Percentiles rank a stretch among this genome's conserved stretches.
Conservation (phyloP, 1,140 invertebrate genomes). For the Amphibalanus amphitrite region DNA sequence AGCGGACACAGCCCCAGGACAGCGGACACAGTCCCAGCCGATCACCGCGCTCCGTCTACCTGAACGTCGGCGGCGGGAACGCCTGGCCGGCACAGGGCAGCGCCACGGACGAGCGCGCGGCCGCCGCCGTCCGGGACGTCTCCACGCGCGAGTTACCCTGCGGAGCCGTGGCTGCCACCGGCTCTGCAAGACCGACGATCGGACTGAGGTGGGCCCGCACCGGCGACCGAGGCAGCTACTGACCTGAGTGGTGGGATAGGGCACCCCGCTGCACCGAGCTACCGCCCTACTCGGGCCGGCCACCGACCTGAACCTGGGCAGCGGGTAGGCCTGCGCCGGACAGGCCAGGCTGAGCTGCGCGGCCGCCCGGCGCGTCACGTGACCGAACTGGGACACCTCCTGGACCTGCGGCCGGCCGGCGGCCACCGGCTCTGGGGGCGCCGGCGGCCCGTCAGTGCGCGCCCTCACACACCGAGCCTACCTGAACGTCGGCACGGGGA, state of each 20-base stretch:
- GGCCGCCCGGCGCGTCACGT: conserved; percentile 11
- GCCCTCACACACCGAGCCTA: conserved; percentile 6
- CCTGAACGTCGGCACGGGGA: conserved; percentile 16
- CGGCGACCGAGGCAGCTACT: background rate
- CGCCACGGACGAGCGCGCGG: conserved; percentile 30
- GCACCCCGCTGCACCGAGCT: conserved; percentile 8
- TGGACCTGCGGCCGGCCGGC: no score
- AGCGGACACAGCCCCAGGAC: no score
- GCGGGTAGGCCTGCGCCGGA: conserved; percentile 17
- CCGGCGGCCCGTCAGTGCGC: no score
- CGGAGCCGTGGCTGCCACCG: conserved; percentile 22
- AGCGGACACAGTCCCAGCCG: background rate
- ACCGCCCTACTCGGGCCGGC: no score
- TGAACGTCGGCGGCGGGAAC: conserved; percentile 11
- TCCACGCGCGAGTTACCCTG: conserved; percentile 14
- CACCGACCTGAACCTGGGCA: conserved; percentile 18
- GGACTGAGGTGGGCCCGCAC: no score
- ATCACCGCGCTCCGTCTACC: background rate
- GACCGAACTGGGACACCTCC: conserved; percentile 3
- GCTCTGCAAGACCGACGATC: conserved; percentile 26
- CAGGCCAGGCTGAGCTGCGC: conserved; percentile 15
- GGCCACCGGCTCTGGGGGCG: no score
- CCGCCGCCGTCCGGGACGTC: conserved; percentile 12
- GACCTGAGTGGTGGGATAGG: conserved; percentile 8
- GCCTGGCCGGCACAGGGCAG: conserved; percentile 38